These are phyloP conservation scores for Sternarchorhynchus goeldii DNA, from an alignment of 2,797 vertebrate species.

Conservation along the genomic window DNA sequence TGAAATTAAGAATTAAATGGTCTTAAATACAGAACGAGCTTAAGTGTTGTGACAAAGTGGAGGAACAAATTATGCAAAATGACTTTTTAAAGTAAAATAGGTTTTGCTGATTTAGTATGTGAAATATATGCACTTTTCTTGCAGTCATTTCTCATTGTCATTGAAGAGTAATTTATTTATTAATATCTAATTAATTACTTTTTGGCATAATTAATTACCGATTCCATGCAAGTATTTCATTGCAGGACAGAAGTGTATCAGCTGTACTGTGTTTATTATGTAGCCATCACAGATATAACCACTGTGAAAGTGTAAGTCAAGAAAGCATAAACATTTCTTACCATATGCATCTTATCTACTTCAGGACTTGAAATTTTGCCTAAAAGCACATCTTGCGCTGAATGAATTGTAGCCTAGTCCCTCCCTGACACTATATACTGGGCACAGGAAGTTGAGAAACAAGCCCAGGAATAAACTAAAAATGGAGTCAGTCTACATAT, in stretches of 20 bases:
- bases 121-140: no score
- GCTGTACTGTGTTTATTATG: no score
- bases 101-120: no score
- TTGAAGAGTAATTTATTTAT: no score
- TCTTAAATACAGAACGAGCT: neutral
- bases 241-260: no score
- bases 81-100: no score
- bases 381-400: slow-evolving; percentile 20
- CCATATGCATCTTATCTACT: neutral
- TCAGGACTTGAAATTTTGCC: slow-evolving; percentile 4
- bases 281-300: no score
- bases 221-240: no score
- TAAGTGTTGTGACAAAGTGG: neutral
- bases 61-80: neutral
- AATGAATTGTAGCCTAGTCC: slow-evolving; percentile 29
- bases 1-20: neutral
- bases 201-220: no score
- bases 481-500: slow-evolving; percentile 52
- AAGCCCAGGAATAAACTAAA: slow-evolving; percentile 55
- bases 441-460: slow-evolving; percentile 39
- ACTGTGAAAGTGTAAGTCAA: no score
- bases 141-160: no score
- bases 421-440: slow-evolving; percentile 43
- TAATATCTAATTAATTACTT: no score
- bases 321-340: slow-evolving; percentile 3